These are phyloP conservation scores for Acestrorhynchus altus DNA, from an alignment of 2,797 vertebrate species.

Conservation along the genomic window DNA sequence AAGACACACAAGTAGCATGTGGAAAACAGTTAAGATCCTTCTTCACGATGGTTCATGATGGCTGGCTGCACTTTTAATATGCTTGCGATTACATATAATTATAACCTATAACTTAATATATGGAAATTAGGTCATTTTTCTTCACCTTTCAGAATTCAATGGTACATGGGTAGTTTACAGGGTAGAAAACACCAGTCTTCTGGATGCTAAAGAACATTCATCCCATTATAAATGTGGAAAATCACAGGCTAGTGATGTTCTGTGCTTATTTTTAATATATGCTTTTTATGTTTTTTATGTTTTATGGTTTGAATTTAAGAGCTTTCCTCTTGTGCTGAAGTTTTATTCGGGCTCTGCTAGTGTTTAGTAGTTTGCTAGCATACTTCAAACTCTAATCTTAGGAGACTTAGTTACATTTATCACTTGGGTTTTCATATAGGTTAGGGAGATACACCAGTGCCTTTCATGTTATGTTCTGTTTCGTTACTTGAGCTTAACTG, in stretches of 20 bases:
- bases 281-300: no score
- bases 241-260: background rate
- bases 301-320: no score
- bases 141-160: constrained; percentile 24
- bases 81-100: constrained; percentile 52
- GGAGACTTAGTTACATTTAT: no score
- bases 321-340: no score
- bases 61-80: constrained; percentile 54
- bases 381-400: no score
- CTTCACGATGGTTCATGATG: constrained; percentile 61
- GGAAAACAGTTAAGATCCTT: constrained; percentile 69
- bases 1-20: constrained; percentile 66
- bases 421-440: no score
- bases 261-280: no score
- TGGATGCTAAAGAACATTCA: background rate
- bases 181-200: background rate
- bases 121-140: constrained; percentile 40
- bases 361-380: no score
- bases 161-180: constrained; percentile 8
- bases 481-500: no score
- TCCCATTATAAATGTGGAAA: background rate
- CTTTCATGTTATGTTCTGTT: no score
- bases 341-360: no score
- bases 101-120: constrained; percentile 57
- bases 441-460: no score